Evolutionary conservation across 1,140 invertebrate genomes (phyloP), one percentile per base, ranked within the genome.

Genomic region (Tetragonula clypearis): DNA sequence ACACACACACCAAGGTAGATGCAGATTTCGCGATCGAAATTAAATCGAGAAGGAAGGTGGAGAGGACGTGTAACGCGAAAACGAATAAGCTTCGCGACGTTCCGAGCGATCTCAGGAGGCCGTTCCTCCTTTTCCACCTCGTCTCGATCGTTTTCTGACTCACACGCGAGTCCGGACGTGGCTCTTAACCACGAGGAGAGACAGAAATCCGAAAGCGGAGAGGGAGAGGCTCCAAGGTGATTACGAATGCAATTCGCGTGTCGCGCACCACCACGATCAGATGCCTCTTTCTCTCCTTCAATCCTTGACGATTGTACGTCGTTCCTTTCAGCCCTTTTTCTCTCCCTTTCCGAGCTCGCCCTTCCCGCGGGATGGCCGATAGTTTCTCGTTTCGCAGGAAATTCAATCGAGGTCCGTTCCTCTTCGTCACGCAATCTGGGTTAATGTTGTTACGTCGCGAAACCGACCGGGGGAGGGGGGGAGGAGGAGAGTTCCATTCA

Each of bases 231-330:
- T 23, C 55, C 26, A 26, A 21, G 53, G 23, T 66, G 72, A 90
- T 90, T 90, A 90, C 88, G 79, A 90, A 90, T 90, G 89, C 89
- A 79, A 90, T 72, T 30, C 86, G 80, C 86, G 86, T 82, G 71
- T 30, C 35, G 60, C 62, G 53, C 62, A 88, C 66, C 30, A 60
- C 53, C 41, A 58, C 65, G 35, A 35, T n/a, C 77, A 26, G 0
- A 12, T 3, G 12, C 15, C 17, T 49, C 49, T 19, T 58, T 26
- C 23, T 15, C 26, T 23, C 53, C 53, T 75, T 41, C 23, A 65
- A 56, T 56, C 55, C 15, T 17, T 56, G 55, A 56, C 14, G n/a
- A 66, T 76, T 79, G 55, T 15, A 53, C 72, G 72, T n/a, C 41
- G 56, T 69, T n/a, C 23, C 79, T 49, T 82, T n/a, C n/a, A 9